Conservation (phyloP, 2,888 invertebrate genomes). For the Ctenicera cuprea region DNA sequence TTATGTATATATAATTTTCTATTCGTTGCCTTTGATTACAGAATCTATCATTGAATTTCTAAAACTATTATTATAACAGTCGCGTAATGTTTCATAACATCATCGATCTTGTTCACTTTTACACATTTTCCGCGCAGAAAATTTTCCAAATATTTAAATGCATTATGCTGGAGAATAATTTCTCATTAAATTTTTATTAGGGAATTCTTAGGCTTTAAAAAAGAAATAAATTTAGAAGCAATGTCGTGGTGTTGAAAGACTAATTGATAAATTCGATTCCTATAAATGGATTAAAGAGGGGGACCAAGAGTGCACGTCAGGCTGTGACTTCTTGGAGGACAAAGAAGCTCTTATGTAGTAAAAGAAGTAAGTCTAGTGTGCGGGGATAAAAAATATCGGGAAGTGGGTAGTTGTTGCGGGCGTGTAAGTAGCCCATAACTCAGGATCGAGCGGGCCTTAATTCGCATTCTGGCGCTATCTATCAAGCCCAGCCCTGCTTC, state of each 20-base stretch:
- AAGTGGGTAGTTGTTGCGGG: conserved; percentile 63
- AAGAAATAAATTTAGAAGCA: conserved; percentile 25
- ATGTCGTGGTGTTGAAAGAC: conserved; percentile 23
- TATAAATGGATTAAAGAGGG: conserved; percentile 28
- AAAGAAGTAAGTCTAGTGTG: conserved; percentile 45
- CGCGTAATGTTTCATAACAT: no score
- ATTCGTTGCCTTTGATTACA: no score
- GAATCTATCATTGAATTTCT: no score
- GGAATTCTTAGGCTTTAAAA: background rate
- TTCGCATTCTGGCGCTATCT: conserved; percentile 65
- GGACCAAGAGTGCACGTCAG: conserved; percentile 12
- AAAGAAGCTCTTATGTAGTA: conserved; percentile 39
- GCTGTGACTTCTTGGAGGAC: conserved; percentile 18
- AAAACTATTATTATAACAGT: no score
- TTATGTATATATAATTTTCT: no score
- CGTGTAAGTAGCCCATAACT: conserved; percentile 65
- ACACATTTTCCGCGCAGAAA: background rate
- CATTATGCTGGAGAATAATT: background rate
- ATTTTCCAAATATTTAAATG: background rate
- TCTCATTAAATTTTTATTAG: conserved; percentile 13
- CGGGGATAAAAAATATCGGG: conserved; percentile 54
- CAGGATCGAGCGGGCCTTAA: conserved; percentile 65
- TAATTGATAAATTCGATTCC: conserved; percentile 39
- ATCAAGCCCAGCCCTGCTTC: conserved; percentile 64
- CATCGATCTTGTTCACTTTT: background rate